A percentile compares a stretch with the other conserved stretches of the same genome.
These are phyloP conservation scores for Lindbergichthys nudifrons DNA, from an alignment of 2,797 vertebrate genomes.

Conservation along the genomic window DNA sequence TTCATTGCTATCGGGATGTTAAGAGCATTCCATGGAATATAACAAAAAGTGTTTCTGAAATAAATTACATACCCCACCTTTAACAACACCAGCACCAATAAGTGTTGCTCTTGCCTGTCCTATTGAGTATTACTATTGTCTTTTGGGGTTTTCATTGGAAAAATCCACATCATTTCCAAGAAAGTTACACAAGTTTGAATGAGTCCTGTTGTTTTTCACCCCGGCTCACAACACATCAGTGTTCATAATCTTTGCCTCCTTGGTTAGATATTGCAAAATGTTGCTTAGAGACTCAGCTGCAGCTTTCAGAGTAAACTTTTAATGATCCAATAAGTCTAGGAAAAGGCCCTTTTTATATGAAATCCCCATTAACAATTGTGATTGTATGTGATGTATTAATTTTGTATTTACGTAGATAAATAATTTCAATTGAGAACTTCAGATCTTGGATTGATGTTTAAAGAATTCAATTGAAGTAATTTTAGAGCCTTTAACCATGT, in stretches of 20 bases:
- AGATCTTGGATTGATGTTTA: slow-evolving; percentile 5
- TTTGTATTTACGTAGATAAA: not conserved
- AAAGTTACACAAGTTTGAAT: slow-evolving; percentile 31
- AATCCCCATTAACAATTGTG: not conserved
- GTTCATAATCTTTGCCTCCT: not conserved
- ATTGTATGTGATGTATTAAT: not conserved
- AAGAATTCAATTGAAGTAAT: slow-evolving; percentile 24
- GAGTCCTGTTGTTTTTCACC: slow-evolving; percentile 20
- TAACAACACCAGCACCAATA: slow-evolving; percentile 31
- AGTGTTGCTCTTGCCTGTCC: slow-evolving; percentile 9
- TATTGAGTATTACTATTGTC: slow-evolving; percentile 22
- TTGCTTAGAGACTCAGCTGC: not conserved
- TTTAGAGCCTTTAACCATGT: slow-evolving; percentile 44
- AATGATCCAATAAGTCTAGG: not conserved
- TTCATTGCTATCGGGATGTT: too few species aligned
- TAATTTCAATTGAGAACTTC: slow-evolving; percentile 10
- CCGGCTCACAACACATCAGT: not conserved
- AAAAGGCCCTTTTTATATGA: too few species aligned
- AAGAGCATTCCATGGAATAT: too few species aligned
- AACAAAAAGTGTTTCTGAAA: too few species aligned
- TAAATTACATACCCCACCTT: too few species aligned
- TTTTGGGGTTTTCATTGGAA: slow-evolving; percentile 42
- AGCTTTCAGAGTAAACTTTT: not conserved
- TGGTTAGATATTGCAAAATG: not conserved
- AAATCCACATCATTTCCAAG: slow-evolving; percentile 23